These are phyloP conservation scores for Orgyia antiqua DNA, from an alignment of 2,888 invertebrate species.

Conservation along the genomic window DNA sequence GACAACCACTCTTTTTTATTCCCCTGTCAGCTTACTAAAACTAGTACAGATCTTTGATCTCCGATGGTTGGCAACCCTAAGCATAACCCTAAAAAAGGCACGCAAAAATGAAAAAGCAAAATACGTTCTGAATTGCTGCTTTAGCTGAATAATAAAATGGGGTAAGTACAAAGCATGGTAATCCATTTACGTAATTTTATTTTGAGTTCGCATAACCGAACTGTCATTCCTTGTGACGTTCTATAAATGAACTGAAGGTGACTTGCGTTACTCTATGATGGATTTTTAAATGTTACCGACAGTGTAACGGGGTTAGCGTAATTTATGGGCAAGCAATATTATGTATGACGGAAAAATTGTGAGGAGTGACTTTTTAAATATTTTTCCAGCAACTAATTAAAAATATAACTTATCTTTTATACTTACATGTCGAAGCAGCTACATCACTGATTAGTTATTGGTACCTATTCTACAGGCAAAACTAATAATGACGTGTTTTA, in stretches of 20 bases:
- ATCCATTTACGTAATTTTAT: slow-evolving; percentile 62
- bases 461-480: too few relatives aligned
- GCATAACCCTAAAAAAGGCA: slow-evolving; percentile 7
- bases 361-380: neutral
- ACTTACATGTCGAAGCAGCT: too few relatives aligned
- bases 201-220: slow-evolving; percentile 61
- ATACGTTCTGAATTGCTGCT: slow-evolving; percentile 17
- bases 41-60: too few relatives aligned
- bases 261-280: slow-evolving; percentile 63
- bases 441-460: too few relatives aligned
- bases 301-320: slow-evolving; percentile 48
- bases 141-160: slow-evolving; percentile 29
- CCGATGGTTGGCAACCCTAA: too few relatives aligned
- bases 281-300: slow-evolving; percentile 69
- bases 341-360: slow-evolving; percentile 1
- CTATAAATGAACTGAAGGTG: slow-evolving; percentile 64
- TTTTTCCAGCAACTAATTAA: too few relatives aligned
- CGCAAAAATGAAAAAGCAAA: slow-evolving; percentile 15
- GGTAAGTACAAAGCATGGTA: slow-evolving; percentile 31
- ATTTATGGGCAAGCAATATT: slow-evolving; percentile 42
- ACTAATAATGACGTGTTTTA: too few relatives aligned
- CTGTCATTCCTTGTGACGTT: slow-evolving; percentile 60
- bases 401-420: too few relatives aligned
- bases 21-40: too few relatives aligned
- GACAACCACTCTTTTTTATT: too few relatives aligned